Evolutionary conservation across 53 echinoderm and acorn worm genomes (phyloP).

Genomic region (Pentamera pediparva): DNA sequence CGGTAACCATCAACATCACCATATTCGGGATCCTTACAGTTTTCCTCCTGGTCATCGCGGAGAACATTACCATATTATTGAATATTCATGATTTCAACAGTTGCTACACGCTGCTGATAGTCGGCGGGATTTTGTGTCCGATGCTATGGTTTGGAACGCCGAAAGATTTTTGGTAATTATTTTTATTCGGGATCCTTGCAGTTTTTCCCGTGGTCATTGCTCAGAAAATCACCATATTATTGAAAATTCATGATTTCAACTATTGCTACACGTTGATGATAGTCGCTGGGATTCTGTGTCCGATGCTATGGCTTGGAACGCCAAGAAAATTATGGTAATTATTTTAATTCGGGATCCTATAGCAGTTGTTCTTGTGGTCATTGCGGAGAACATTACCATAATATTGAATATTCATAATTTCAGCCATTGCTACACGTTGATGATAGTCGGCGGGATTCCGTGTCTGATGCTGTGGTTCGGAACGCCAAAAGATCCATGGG

Average conservation of each 20-base stretch:
- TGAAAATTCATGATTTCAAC: not conserved
- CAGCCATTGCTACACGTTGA: constrained; percentile 42
- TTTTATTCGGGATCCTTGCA: no score
- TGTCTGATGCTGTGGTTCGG: constrained; percentile 70
- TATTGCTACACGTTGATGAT: constrained; percentile 51
- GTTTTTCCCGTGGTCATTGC: constrained; percentile 59
- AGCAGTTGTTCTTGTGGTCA: constrained; percentile 58
- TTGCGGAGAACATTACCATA: constrained; percentile 38
- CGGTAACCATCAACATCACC: constrained; percentile 40
- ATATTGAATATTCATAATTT: constrained; percentile 17
- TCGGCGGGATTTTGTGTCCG: constrained; percentile 45
- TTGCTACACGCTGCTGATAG: constrained; percentile 50
- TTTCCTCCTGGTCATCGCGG: constrained; percentile 53
- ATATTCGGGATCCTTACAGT: constrained; percentile 50
- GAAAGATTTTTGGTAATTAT: constrained; percentile 71
- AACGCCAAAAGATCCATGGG: constrained; percentile 83
- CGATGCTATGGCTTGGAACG: constrained; percentile 73
- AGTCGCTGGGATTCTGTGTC: constrained; percentile 45
- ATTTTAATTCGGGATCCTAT: no score
- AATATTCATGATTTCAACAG: not conserved
- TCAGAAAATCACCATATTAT: constrained; percentile 32
- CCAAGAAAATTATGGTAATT: constrained; percentile 81
- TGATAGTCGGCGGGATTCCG: constrained; percentile 37
- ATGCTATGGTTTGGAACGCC: constrained; percentile 77
- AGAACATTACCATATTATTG: constrained; percentile 38